Base-by-base conservation (phyloP, 2,113 vertebrate genomes). In the Tenrec ecaudatus region DNA sequence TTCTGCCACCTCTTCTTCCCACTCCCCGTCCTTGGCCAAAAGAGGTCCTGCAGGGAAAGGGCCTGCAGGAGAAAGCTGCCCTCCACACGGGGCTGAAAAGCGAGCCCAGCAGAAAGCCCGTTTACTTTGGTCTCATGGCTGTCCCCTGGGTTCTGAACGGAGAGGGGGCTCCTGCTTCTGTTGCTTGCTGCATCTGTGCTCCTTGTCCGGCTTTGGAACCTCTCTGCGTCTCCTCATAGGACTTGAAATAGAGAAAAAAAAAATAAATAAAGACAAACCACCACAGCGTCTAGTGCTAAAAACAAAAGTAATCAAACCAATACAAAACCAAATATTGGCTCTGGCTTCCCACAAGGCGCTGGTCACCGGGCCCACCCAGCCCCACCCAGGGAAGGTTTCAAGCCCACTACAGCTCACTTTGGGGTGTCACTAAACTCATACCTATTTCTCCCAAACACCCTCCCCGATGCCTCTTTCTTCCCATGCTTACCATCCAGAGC, bases 251-350 rank as follows among this genome's bases (percentile, higher is more conserved):
- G 40, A 80, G 71, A 94, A 88, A 76, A 19, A 40, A 62, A 38
- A 64, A 19, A 58, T 16, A 62, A 8, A 62, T 19, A 14, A 2
- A 76, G 22, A 36, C 64, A 62, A 62, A 23, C 36, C 31, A 78
- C 78, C 47, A 43, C 19, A 4, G 66, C 33, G 11, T 78, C 64
- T 89, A 33, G 5, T 29, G 81, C 73, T 91, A 16, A 71, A 69
- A 76, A 71, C 57, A 9, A 82, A 76, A 90, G n/a, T 58, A 27
- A 62, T 83, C 64, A 81, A 71, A 78, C 88, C 90, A 43, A 71
- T 68, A 68, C 15, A 31, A 31, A 62, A 62, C 1, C 64, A 66
- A 66, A 27, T 23, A 25, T 66, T 22, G 64, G 22, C 25, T 10
- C 25, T 4, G 23, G 64, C 23, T 66, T 66, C 25, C 64, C 25